Evolutionary conservation across 2,797 vertebrate genomes (phyloP).

Genomic region (Corythornis leucogaster): DNA sequence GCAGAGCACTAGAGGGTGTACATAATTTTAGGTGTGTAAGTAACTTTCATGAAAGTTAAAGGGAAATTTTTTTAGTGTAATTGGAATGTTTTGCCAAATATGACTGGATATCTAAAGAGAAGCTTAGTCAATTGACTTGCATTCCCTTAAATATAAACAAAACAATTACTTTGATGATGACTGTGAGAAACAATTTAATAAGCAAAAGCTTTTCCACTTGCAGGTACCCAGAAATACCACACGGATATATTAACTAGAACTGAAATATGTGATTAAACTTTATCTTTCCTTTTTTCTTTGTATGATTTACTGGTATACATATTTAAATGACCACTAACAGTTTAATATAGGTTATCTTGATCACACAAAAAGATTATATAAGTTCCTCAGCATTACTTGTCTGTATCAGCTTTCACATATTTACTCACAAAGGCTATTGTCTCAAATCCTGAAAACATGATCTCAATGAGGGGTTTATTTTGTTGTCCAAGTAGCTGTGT

Average conservation of each 20-base stretch:
- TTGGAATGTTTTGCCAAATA: neutral
- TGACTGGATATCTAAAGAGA: neutral
- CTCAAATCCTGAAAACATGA: constrained; percentile 31
- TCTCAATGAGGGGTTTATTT: constrained; percentile 1
- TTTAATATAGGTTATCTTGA: neutral
- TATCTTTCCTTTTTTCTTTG: neutral
- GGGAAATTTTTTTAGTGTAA: neutral
- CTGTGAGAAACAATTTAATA: neutral
- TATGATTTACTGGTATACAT: neutral
- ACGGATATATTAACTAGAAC: neutral
- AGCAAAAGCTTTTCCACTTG: neutral
- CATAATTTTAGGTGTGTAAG: neutral
- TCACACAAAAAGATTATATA: neutral
- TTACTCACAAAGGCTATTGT: neutral
- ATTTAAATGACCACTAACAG: neutral
- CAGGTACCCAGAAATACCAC: neutral
- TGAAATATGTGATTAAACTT: neutral
- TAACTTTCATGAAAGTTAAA: neutral
- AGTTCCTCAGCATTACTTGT: neutral
- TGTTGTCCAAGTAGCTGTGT: neutral
- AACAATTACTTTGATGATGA: neutral
- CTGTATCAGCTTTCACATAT: neutral
- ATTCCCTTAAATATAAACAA: neutral
- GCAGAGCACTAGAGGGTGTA: neutral
- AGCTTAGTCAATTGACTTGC: neutral